Percentiles rank a stretch among this genome's conserved stretches.
These are phyloP conservation scores for Acromyrmex heyeri DNA, from an alignment of 1,140 invertebrate genomes.

Conservation along the genomic window DNA sequence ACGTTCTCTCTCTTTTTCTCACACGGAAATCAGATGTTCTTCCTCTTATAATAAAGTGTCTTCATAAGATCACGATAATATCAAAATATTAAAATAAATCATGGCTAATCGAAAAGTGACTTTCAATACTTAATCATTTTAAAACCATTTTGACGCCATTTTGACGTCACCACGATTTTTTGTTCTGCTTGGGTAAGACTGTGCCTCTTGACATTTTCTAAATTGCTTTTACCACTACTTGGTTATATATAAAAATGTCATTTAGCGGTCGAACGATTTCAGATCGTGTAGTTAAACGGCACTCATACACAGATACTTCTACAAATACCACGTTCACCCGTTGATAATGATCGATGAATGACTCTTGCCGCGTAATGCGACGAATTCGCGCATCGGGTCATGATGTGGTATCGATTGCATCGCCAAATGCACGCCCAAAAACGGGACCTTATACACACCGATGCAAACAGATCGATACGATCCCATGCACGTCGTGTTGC, in stretches of 20 bases:
- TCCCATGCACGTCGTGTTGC: constrained; percentile 5
- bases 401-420: background rate
- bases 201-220: background rate
- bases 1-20: background rate
- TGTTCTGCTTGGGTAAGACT: background rate
- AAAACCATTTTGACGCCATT: no score
- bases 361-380: background rate
- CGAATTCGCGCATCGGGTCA: background rate
- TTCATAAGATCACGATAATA: background rate
- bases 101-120: no score
- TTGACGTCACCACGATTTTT: no score
- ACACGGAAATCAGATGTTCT: background rate
- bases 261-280: background rate
- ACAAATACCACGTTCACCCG: background rate
- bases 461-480: constrained; percentile 31
- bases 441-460: background rate
- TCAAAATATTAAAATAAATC: no score
- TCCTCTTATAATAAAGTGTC: background rate
- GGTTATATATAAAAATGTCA: background rate
- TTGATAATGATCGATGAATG: background rate
- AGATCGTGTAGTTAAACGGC: background rate
- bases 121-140: no score
- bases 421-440: background rate
- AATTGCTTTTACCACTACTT: background rate
- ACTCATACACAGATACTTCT: background rate